A percentile compares a stretch with the other conserved stretches of the same genome.
Evolutionary conservation across 2,888 invertebrate species (phyloP).

Genomic region (Pachymerium ferrugineum): DNA sequence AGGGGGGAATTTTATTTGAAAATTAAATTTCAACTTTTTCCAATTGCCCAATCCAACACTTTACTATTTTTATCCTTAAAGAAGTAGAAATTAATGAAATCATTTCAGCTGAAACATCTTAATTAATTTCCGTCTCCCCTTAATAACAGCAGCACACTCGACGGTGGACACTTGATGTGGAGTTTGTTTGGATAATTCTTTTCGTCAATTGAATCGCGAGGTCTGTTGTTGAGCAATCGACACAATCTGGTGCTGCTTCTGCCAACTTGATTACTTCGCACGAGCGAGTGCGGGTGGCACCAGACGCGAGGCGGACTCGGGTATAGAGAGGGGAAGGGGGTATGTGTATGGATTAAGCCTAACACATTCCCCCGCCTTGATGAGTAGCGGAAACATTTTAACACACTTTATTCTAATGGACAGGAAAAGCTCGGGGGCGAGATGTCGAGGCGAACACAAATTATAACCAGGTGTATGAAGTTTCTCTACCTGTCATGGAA

Average conservation of each 20-base stretch:
- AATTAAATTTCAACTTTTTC: no score
- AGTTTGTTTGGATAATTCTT: constrained; percentile 11
- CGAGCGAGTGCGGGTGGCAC: constrained; percentile 23
- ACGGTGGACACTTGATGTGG: constrained; percentile 17
- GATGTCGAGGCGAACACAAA: constrained; percentile 27
- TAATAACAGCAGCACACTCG: not conserved
- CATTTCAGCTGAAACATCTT: not conserved
- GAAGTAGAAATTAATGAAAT: not conserved
- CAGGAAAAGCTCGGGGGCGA: constrained; percentile 22
- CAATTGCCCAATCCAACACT: no score
- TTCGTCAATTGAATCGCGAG: constrained; percentile 12
- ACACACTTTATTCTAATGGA: constrained; percentile 27
- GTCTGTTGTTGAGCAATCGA: constrained; percentile 24
- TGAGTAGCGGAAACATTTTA: constrained; percentile 27
- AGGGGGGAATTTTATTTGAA: no score
- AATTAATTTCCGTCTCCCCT: not conserved
- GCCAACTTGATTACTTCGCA: constrained; percentile 27
- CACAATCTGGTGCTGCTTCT: constrained; percentile 10
- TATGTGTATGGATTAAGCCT: not conserved
- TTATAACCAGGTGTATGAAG: constrained; percentile 17
- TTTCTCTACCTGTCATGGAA: constrained; percentile 20
- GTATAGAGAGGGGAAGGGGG: not conserved
- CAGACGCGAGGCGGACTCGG: constrained; percentile 13
- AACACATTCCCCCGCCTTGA: constrained; percentile 11
- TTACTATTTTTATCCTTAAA: no score